Evolutionary conservation across 2,113 vertebrate species (phyloP), one percentile per base, ranked within the genome.

Genomic region (Ornithorhynchus anatinus): DNA sequence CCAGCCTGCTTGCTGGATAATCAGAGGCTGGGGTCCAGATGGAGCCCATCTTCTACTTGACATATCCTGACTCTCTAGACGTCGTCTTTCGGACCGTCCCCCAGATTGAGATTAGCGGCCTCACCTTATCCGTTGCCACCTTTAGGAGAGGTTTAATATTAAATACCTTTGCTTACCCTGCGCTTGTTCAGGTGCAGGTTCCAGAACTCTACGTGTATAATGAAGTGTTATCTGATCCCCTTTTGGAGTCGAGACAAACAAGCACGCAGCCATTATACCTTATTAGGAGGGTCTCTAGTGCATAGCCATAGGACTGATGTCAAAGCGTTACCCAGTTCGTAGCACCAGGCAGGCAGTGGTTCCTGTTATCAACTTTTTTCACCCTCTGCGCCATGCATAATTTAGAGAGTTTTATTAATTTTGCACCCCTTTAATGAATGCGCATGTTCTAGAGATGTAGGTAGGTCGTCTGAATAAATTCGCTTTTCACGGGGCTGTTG

Each of bases 181-280:
- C 88, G 77, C 78, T 82, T 58, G 74, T 90, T 82, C 23, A 52
- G 85, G 77, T 81, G 87, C 81, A 81, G 58, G 58, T 90, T 89
- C 89, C 82, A 69, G 79, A 72, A 84, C 90, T 90, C 85, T 85
- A 59, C 81, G 87, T 84, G 77, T 84, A 91, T 91, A 90, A 93
- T 93, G 92, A 92, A 91, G 82, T 91, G 88, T 84, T 90, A 90
- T 91, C 92, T 92, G 88, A 92, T 92, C 90, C 86, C 90, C 88
- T 91, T 93, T 91, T 88, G 79, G 84, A 92, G 86, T 91, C 92
- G 80, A 89, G 86, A 89, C 82, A 92, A 93, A 91, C 89, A 90
- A 93, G 85, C 89, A 92, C 90, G 89, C 77, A 92, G 90, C 89
- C 90, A 92, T 92, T 92, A 92, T 85, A 88, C 59, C 80, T 87